Percentiles rank a stretch among this genome's conserved stretches.
These are phyloP conservation scores for Hirudo medicinalis DNA, from an alignment of 1,140 invertebrate genomes.

Conservation along the genomic window DNA sequence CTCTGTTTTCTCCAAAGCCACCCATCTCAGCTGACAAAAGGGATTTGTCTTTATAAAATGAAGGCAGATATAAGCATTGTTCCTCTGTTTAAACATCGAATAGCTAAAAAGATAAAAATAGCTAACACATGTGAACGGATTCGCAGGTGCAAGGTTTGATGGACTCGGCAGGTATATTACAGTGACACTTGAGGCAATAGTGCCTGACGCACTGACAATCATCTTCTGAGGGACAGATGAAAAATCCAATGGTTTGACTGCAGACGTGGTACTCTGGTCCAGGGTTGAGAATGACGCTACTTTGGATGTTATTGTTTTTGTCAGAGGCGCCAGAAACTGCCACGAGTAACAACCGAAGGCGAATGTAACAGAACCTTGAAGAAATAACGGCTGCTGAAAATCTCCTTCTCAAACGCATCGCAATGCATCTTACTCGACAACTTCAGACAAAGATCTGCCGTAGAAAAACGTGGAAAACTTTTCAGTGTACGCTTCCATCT, in stretches of 20 bases:
- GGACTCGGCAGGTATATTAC: neutral
- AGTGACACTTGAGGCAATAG: neutral
- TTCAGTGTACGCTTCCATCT: slow-evolving; percentile 99
- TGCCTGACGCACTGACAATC: neutral
- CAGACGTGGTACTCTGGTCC: neutral
- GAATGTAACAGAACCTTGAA: no score
- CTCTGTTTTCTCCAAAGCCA: no score
- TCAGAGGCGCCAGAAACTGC: no score
- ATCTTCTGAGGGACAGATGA: neutral
- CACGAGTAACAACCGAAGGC: no score
- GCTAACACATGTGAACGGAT: no score
- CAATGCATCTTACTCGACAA: slow-evolving; percentile 82
- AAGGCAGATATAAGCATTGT: no score
- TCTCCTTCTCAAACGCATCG: neutral
- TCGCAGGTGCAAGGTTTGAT: slow-evolving; percentile 7
- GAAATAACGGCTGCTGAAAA: no score
- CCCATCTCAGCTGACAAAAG: no score
- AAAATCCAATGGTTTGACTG: neutral
- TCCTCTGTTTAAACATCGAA: no score
- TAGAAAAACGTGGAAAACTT: slow-evolving; percentile 97
- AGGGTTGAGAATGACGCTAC: slow-evolving; percentile 1
- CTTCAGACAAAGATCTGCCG: slow-evolving; percentile 97
- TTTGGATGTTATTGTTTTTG: neutral
- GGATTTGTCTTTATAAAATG: no score
- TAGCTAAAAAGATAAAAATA: no score